Percentiles rank a stretch among this genome's conserved stretches.
Conservation (phyloP, 2,888 invertebrate genomes). For the Eupithecia centaureata region DNA sequence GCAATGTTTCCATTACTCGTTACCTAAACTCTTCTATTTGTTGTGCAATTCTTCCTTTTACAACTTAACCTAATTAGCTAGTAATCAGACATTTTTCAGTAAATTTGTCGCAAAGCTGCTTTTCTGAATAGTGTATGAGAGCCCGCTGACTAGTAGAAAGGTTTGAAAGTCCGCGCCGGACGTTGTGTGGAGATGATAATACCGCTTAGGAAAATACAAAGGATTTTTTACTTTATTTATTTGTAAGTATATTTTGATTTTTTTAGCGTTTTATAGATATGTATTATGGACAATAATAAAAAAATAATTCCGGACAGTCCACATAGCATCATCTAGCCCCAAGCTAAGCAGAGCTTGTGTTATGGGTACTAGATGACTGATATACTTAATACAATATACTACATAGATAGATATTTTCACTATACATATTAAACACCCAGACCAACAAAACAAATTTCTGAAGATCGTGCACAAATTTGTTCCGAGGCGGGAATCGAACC, state of each 20-base stretch:
- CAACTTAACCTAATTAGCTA: conserved; percentile 20
- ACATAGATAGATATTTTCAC: too few relatives aligned
- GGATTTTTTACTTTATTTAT: neutral
- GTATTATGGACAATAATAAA: too few relatives aligned
- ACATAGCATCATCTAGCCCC: too few relatives aligned
- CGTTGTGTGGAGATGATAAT: conserved; percentile 40
- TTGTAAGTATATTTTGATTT: neutral
- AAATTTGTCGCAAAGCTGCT: conserved; percentile 39
- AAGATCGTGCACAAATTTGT: too few relatives aligned
- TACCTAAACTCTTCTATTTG: neutral
- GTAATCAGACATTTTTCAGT: conserved; percentile 38
- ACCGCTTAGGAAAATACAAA: neutral
- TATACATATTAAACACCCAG: too few relatives aligned
- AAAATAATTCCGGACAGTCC: too few relatives aligned
- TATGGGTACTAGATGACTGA: too few relatives aligned
- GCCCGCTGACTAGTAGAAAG: conserved; percentile 41
- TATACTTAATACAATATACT: too few relatives aligned
- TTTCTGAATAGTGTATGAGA: conserved; percentile 49
- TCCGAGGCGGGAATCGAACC: too few relatives aligned
- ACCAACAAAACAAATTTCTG: too few relatives aligned
- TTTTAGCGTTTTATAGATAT: neutral
- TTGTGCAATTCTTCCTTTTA: conserved; percentile 6
- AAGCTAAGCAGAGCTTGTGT: too few relatives aligned
- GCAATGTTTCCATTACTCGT: neutral
- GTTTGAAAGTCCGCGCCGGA: conserved; percentile 39